phyloP scores from a whole-genome alignment of 2,797 vertebrate genomes.

The Sebastes kiyomatsui region DNA sequence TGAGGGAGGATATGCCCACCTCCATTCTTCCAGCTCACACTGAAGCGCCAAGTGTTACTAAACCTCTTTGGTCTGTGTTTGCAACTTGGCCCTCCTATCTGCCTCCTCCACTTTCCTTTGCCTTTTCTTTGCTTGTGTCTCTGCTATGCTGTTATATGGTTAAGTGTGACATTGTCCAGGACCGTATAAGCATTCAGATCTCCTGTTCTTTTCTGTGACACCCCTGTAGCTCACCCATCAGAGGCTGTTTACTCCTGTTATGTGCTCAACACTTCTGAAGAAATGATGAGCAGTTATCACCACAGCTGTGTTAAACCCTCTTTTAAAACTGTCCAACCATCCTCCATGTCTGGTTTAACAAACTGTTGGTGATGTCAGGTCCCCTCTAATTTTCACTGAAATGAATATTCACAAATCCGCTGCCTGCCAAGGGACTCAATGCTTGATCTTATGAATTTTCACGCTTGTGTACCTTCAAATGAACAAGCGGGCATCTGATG shows the following conservation, averaged over 20 bases:
- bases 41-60: conserved; percentile 22
- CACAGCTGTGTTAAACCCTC: neutral
- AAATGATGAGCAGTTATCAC: neutral
- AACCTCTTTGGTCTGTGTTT: conserved; percentile 16
- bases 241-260: conserved; percentile 5
- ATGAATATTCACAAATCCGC: neutral
- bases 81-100: neutral
- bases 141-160: neutral
- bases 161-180: conserved; percentile 22
- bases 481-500: neutral
- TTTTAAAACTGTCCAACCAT: neutral
- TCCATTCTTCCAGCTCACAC: conserved; percentile 22
- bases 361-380: neutral
- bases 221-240: conserved; percentile 3
- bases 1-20: conserved; percentile 20
- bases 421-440: neutral
- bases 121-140: conserved; percentile 5
- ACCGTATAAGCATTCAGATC: neutral
- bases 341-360: neutral
- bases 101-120: conserved; percentile 8
- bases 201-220: conserved; percentile 9
- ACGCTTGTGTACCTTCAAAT: neutral
- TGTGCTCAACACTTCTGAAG: conserved; percentile 9
- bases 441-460: neutral
- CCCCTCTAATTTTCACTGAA: neutral